Evolutionary conservation across 2,113 vertebrate species (phyloP).

Genomic region (Tachysurus vachellii): DNA sequence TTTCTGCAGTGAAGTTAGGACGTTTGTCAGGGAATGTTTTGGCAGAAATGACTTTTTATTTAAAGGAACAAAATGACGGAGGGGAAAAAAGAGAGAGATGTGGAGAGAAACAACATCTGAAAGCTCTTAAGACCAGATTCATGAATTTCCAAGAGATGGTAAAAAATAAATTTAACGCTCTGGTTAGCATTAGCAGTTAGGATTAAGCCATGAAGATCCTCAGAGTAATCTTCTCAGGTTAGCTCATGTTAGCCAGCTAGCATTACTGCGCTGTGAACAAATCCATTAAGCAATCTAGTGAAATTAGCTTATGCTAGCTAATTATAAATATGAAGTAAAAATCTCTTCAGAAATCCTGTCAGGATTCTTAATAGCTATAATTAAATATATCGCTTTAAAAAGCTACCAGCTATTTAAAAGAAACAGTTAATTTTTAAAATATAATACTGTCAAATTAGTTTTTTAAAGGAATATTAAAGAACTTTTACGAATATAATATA

Average conservation of each 20-base stretch:
- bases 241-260: not conserved
- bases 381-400: not conserved
- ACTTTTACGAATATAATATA: not conserved
- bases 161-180: not conserved
- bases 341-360: not conserved
- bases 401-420: not conserved
- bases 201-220: not conserved
- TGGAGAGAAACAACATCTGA: not conserved
- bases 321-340: not conserved
- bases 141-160: not conserved
- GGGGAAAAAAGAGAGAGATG: not conserved
- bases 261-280: not conserved
- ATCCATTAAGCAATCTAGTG: not conserved
- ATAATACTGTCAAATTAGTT: not conserved
- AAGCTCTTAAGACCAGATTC: not conserved
- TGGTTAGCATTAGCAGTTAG: not conserved
- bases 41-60: constrained; percentile 25
- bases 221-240: not conserved
- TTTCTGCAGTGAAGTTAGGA: not conserved
- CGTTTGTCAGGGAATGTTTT: constrained; percentile 19
- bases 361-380: not conserved
- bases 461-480: not conserved
- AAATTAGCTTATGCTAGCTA: not conserved
- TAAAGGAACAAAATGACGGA: constrained; percentile 1
- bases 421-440: not conserved